Percentiles rank a stretch among this genome's conserved stretches.
Evolutionary conservation across 2,113 vertebrate genomes (phyloP).

Genomic region (Neodon shergylaensis): DNA sequence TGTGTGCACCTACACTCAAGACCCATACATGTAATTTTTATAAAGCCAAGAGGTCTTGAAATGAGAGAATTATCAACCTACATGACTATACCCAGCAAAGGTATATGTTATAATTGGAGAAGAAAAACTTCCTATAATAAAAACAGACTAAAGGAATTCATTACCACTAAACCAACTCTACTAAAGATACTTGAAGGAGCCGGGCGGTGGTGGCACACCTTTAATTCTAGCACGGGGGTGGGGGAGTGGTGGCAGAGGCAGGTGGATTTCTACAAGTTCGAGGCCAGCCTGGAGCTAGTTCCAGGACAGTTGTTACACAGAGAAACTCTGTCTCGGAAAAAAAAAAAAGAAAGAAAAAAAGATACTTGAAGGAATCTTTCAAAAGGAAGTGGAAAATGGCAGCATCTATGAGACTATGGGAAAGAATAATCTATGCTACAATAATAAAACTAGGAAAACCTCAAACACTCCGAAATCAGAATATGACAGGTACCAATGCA

Average conservation of each 20-base stretch:
- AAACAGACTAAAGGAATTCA: neutral
- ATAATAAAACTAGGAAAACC: no score
- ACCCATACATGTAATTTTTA: neutral
- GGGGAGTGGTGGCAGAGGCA: neutral
- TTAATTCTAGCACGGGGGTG: neutral
- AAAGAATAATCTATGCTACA: no score
- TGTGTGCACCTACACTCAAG: neutral
- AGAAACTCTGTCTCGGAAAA: neutral
- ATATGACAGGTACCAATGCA: no score
- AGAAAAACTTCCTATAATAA: neutral
- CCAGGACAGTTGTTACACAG: no score
- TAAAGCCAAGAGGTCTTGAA: neutral
- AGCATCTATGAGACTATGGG: no score
- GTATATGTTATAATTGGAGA: neutral
- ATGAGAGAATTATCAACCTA: neutral
- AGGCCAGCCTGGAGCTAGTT: neutral
- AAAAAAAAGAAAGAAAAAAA: accelerated
- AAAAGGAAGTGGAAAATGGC: no score
- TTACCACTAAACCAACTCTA: neutral
- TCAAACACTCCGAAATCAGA: no score
- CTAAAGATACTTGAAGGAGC: neutral
- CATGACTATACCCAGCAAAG: neutral
- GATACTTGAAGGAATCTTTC: no score
- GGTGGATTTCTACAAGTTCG: neutral
- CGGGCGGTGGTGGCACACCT: neutral